Evolutionary conservation across 2,797 vertebrate species (phyloP), one percentile per base, ranked within the genome.

Genomic region (Tragelaphus eurycerus): DNA sequence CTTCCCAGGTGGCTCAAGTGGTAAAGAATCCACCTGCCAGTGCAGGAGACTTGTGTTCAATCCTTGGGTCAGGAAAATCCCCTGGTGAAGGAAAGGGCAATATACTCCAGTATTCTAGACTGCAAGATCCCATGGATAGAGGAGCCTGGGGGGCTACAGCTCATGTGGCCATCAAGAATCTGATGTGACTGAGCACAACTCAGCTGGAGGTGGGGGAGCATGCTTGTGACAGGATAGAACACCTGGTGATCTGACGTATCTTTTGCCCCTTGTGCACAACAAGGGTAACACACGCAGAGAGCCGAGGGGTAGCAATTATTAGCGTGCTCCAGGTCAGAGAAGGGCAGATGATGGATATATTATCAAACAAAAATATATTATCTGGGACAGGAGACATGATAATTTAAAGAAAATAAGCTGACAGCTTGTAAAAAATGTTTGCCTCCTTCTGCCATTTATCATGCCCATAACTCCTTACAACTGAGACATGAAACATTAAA

Each of bases 361-460:
- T 71, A 50, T 78, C 34, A 95, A 90, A 89, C 19, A 92, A 91
- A 95, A 92, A 85, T 67, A 62, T 78, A 83, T 95, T 90, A 83
- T 95, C 90, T 95, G 31, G 57, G 71, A 59, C 43, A 94, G 79
- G 34, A 93, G 64, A 93, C 71, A 93, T 79, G 76, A 90, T 86
- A 74, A 90, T 90, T 90, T 92, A 54, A 27, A 92, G 74, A 94
- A 92, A 89, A 96, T 90, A 90, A 96, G 79, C 57, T 91, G 93
- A 90, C 57, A 96, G 62, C 14, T 74, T 95, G 76, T 67, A 55
- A 86, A 91, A 97, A 84, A 76, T 57, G n/a, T 55, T 90, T 90
- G 31, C 38, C 81, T 92, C 46, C 15, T 92, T 89, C 59, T 88
- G 59, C 92, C 95, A 95, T 97, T 96, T 95, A 95, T 95, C 79